Percentiles rank a stretch among this genome's conserved stretches.
These are phyloP conservation scores for Thumatha senex DNA, from an alignment of 2,888 invertebrate species.

Conservation along the genomic window DNA sequence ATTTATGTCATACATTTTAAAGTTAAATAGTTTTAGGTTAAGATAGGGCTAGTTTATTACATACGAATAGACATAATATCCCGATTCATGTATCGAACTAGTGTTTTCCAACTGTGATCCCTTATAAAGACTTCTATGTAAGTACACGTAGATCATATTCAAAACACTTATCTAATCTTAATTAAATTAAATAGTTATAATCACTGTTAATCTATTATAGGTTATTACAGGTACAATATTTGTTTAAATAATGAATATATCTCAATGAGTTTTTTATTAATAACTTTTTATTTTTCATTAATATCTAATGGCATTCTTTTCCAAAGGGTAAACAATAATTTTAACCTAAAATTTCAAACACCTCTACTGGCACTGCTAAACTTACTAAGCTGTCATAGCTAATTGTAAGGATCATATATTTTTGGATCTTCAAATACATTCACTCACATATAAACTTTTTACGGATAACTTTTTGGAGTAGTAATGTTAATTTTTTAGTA, in stretches of 20 bases:
- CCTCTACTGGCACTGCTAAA: too few relatives aligned
- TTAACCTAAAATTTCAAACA: too few relatives aligned
- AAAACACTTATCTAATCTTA: slow-evolving; percentile 47
- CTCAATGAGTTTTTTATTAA: too few relatives aligned
- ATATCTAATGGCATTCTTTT: too few relatives aligned
- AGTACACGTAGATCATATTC: slow-evolving; percentile 50
- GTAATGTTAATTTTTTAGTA: too few relatives aligned
- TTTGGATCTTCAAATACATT: neutral
- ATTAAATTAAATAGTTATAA: slow-evolving; percentile 42
- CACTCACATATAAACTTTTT: neutral
- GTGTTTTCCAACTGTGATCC: slow-evolving; percentile 83
- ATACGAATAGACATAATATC: slow-evolving; percentile 45
- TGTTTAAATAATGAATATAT: neutral
- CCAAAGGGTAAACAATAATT: too few relatives aligned
- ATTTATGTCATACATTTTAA: slow-evolving; percentile 9
- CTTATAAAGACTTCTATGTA: slow-evolving; percentile 82
- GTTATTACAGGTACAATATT: neutral
- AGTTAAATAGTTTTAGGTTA: slow-evolving; percentile 18
- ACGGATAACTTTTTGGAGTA: too few relatives aligned
- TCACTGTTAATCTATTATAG: slow-evolving; percentile 27
- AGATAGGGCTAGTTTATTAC: slow-evolving; percentile 23
- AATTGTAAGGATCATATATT: too few relatives aligned
- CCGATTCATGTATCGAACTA: slow-evolving; percentile 68
- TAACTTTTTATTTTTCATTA: too few relatives aligned
- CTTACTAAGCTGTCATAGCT: too few relatives aligned